Percentiles rank a stretch among this genome's conserved stretches.
Conservation (phyloP, 2,888 invertebrate species). For the Megalurothrips usitatus region DNA sequence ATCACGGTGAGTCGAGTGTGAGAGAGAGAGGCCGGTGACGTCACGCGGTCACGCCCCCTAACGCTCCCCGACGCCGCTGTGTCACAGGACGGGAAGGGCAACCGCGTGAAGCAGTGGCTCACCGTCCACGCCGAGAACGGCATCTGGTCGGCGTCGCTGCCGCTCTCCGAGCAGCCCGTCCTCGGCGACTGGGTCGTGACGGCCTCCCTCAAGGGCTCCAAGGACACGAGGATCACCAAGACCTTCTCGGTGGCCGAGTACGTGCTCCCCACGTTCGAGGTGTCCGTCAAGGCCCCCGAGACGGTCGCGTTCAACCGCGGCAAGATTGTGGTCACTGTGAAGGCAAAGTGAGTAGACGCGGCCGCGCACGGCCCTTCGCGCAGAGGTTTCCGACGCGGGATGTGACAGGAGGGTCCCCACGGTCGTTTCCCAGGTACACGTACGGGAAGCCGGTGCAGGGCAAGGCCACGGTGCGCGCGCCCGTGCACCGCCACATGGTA, state of each 20-base stretch:
- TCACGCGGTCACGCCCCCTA: not conserved
- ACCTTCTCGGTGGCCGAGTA: conserved; percentile 8
- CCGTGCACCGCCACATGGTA: not conserved
- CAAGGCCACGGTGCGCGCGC: not conserved
- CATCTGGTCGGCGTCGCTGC: not conserved
- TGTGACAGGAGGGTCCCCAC: not conserved
- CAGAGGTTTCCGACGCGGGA: too few relatives aligned
- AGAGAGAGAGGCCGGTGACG: too few relatives aligned
- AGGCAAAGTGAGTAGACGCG: not conserved
- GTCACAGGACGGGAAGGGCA: not conserved
- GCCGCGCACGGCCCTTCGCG: too few relatives aligned
- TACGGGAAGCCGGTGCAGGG: conserved; percentile 2
- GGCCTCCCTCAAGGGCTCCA: not conserved
- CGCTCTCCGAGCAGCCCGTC: not conserved
- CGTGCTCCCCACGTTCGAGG: conserved; percentile 10
- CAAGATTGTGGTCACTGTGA: not conserved
- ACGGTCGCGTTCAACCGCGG: not conserved
- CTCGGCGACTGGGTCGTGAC: not conserved
- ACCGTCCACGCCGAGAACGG: not conserved
- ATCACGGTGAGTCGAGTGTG: not conserved
- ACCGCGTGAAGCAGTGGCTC: conserved; percentile 5
- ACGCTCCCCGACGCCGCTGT: not conserved
- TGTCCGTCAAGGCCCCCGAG: not conserved
- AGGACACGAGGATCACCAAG: not conserved
- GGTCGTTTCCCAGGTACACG: not conserved